These are phyloP conservation scores for Episyrphus balteatus DNA, from an alignment of 1,140 invertebrate species.

Conservation along the genomic window DNA sequence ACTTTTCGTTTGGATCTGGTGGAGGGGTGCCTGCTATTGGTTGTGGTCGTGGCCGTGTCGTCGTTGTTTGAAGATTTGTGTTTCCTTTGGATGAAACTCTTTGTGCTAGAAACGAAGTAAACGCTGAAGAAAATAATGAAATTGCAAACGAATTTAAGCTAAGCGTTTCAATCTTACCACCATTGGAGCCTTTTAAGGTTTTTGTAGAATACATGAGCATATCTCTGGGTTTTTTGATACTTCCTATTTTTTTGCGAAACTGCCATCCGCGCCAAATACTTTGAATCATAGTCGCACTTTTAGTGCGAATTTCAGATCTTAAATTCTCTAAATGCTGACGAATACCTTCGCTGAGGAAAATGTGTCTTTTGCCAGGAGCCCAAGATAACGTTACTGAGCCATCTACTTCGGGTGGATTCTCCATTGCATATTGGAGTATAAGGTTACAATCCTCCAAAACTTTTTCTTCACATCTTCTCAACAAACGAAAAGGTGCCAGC, in stretches of 20 bases:
- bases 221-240: constrained; percentile 34
- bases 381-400: constrained; percentile 33
- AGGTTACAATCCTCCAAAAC: constrained; percentile 67
- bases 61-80: constrained; percentile 25
- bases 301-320: constrained; percentile 60
- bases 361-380: constrained; percentile 86
- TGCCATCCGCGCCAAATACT: constrained; percentile 71
- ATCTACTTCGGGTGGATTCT: constrained; percentile 34
- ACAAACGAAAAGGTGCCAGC: constrained; percentile 62
- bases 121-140: not conserved
- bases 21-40: constrained; percentile 79
- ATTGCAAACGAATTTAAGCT: not conserved
- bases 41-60: constrained; percentile 64
- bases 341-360: constrained; percentile 88
- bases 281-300: constrained; percentile 68
- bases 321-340: constrained; percentile 77
- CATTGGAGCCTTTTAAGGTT: constrained; percentile 4
- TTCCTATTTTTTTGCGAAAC: constrained; percentile 57
- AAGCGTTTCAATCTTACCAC: not conserved
- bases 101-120: constrained; percentile 8
- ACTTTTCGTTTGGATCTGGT: constrained; percentile 62
- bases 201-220: constrained; percentile 10
- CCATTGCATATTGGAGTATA: constrained; percentile 55
- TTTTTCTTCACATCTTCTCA: constrained; percentile 67
- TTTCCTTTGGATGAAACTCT: constrained; percentile 26